Base-by-base conservation (phyloP, 1,140 invertebrate species). In the Lutraria rhynchaena region DNA sequence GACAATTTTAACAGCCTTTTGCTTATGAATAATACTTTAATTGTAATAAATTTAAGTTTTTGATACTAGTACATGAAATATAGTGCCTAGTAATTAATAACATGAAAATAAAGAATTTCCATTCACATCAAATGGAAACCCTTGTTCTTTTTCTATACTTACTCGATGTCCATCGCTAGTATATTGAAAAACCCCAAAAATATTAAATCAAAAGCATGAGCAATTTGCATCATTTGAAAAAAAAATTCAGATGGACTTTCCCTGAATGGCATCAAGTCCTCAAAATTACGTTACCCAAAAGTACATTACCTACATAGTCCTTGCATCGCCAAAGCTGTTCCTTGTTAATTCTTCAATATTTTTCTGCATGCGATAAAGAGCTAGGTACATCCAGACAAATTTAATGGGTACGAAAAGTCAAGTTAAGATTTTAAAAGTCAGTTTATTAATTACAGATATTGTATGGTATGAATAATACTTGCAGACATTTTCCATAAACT, bases 291-390 rank as follows among this genome's bases (percentile, higher is more conserved):
- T 67, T 49, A 67, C 63, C 63, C 63, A 67, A 46, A 49, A 46
- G 63, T 67, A 67, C 63, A 27, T 67, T 67, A 67, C 63, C 63
- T 67, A 67, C 63, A 31, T 49, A 67, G 63, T 67, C 63, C 63
- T 31, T 41, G 63, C 24, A 67, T 67, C 63, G 41, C 44, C 63
- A 49, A 67, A 41, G 44, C 63, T 67, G 41, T 67, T 37, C 70
- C 55, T 27, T 44, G 29, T 55, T 29, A 35, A 55, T 58, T 58
- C 70, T 73, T 73, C 70, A 57, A 55, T 55, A 73, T 55, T 41
- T 29, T 73, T 73, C 70, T 73, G 70, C 70, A 73, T 73, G 70
- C 70, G 51, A 73, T 49, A 41, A 41, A 55, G 70, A 73, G 70
- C 70, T 58, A 58, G 19, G 31, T 29, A 73, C 51, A 73, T 58